Conservation (phyloP, 1,140 invertebrate species). For the Hyles vespertilio region DNA sequence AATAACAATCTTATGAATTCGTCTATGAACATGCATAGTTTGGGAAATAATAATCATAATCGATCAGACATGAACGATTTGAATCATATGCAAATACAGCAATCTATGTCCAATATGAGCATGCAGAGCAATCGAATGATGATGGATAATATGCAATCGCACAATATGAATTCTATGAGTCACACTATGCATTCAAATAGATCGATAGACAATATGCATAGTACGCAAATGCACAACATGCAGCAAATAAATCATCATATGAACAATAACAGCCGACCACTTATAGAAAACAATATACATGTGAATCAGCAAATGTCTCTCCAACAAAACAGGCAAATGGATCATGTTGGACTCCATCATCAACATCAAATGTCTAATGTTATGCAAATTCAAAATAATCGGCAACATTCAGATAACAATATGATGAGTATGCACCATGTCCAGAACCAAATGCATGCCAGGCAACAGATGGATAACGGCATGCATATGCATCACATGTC, state of each 20-base stretch:
- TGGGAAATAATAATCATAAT: conserved; percentile 51
- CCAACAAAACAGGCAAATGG: conserved; percentile 65
- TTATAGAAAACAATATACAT: conserved; percentile 64
- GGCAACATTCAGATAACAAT: conserved; percentile 54
- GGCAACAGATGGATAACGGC: conserved; percentile 63
- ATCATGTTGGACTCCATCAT: conserved; percentile 55
- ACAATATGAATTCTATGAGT: conserved; percentile 51
- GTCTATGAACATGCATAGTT: conserved; percentile 59
- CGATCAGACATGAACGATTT: conserved; percentile 55
- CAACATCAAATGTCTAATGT: conserved; percentile 66
- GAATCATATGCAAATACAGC: conserved; percentile 67
- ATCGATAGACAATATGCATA: conserved; percentile 62
- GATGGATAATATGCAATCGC: conserved; percentile 62
- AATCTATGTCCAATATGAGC: conserved; percentile 56
- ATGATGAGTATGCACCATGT: conserved; percentile 65
- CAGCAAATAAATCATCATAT: conserved; percentile 65
- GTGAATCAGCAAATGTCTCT: conserved; percentile 60
- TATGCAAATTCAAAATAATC: conserved; percentile 66
- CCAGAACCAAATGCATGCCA: conserved; percentile 63
- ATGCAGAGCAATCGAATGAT: conserved; percentile 69
- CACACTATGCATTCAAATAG: conserved; percentile 63
- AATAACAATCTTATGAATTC: conserved; percentile 54
- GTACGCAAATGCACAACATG: conserved; percentile 60
- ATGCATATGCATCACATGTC: conserved; percentile 70
- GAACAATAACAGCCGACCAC: conserved; percentile 42